These are phyloP conservation scores for Sarcophaga bullata DNA, from an alignment of 1,140 invertebrate genomes.

Conservation along the genomic window DNA sequence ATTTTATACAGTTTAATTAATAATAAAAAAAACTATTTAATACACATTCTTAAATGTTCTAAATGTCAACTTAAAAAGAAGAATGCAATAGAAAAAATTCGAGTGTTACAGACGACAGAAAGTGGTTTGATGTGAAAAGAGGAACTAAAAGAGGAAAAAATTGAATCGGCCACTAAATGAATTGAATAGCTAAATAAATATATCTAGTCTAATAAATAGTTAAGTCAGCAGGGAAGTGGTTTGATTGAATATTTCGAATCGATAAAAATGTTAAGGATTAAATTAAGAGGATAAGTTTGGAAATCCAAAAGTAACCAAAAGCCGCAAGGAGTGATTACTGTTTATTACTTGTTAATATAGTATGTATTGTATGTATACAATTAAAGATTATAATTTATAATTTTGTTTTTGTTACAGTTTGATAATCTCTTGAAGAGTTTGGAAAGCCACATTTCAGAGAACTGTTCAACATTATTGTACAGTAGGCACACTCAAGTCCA, in stretches of 20 bases:
- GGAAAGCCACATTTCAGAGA: neutral
- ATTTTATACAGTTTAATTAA: neutral
- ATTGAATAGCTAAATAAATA: neutral
- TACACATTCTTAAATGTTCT: neutral
- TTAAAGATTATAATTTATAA: neutral
- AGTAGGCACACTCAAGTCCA: neutral
- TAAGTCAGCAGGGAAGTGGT: too few relatives aligned
- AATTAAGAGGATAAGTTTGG: too few relatives aligned
- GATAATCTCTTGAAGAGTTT: slow-evolving; percentile 28
- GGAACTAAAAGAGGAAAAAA: neutral
- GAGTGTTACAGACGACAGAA: neutral
- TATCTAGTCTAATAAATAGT: neutral
- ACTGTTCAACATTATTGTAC: neutral
- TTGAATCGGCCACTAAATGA: neutral
- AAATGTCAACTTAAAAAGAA: slow-evolving; percentile 18
- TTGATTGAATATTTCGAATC: too few relatives aligned
- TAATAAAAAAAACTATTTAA: neutral
- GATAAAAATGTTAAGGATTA: too few relatives aligned
- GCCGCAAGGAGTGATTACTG: neutral
- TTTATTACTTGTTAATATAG: neutral
- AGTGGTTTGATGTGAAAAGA: neutral
- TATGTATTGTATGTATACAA: neutral
- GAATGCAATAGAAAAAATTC: neutral
- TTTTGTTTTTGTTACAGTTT: slow-evolving; percentile 11
- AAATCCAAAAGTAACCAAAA: too few relatives aligned